phyloP scores from a whole-genome alignment of 1,140 invertebrate genomes.

The Teleopsis dalmanni region DNA sequence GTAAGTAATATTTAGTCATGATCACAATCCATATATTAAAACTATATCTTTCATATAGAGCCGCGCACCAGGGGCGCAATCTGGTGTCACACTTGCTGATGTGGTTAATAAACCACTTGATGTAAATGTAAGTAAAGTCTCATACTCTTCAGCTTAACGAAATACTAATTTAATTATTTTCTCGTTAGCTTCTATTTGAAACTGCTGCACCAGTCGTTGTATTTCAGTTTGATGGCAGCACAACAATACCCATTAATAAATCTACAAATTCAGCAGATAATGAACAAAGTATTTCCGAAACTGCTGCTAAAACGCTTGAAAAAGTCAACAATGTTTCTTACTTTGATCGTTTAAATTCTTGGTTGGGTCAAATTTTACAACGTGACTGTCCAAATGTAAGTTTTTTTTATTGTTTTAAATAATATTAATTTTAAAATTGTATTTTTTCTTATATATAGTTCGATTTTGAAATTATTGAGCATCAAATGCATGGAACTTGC shows the following conservation, averaged over 20 bases:
- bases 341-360: slow-evolving; percentile 87
- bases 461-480: slow-evolving; percentile 42
- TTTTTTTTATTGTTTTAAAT: no score
- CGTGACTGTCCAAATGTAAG: slow-evolving; percentile 53
- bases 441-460: slow-evolving; percentile 20
- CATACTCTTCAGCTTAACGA: neutral
- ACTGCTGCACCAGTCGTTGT: slow-evolving; percentile 75
- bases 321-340: slow-evolving; percentile 53
- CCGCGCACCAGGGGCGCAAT: slow-evolving; percentile 36
- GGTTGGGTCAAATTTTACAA: slow-evolving; percentile 91
- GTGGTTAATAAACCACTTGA: slow-evolving; percentile 34
- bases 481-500: slow-evolving; percentile 39
- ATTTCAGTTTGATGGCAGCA: slow-evolving; percentile 75
- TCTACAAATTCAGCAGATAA: slow-evolving; percentile 31
- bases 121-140: slow-evolving; percentile 23
- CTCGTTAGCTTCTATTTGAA: slow-evolving; percentile 66
- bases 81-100: slow-evolving; percentile 29
- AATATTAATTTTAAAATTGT: neutral
- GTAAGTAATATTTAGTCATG: no score
- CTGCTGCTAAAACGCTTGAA: slow-evolving; percentile 26
- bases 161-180: slow-evolving; percentile 19
- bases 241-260: slow-evolving; percentile 45
- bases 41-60: slow-evolving; percentile 20
- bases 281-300: slow-evolving; percentile 12
- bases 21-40: neutral